phyloP scores from a whole-genome alignment of 2,888 invertebrate species.

The Antitype chi region DNA sequence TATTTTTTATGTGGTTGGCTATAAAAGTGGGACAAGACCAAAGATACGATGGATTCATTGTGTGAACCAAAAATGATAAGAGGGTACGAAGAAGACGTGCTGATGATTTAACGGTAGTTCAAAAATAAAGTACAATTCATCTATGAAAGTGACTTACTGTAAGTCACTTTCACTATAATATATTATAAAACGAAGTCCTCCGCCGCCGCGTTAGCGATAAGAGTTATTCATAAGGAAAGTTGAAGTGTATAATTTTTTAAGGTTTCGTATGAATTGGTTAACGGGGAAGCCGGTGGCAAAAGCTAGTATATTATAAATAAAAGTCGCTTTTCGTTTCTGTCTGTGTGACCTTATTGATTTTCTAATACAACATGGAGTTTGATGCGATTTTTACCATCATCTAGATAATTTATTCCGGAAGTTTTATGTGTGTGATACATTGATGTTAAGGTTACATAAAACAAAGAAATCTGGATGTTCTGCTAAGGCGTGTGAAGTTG shows the following conservation, averaged over 20 bases:
- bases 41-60: neutral
- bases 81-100: neutral
- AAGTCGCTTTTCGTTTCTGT: neutral
- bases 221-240: too few relatives aligned
- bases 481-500: neutral
- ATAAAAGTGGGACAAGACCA: neutral
- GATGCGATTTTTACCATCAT: neutral
- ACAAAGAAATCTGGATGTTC: neutral
- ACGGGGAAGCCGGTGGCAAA: too few relatives aligned
- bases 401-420: neutral
- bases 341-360: neutral
- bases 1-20: neutral
- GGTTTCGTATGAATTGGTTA: too few relatives aligned
- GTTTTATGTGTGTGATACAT: neutral
- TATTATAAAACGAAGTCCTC: too few relatives aligned
- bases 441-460: neutral
- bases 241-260: too few relatives aligned
- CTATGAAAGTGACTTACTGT: too few relatives aligned
- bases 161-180: too few relatives aligned
- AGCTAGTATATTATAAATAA: neutral
- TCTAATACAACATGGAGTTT: neutral
- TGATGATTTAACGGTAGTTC: neutral
- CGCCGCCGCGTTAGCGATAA: too few relatives aligned
- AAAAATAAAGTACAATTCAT: slow-evolving; percentile 1
- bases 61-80: neutral